Percentiles rank a stretch among this genome's conserved stretches.
Conservation (phyloP, 2,888 invertebrate species). For the Sthenelais limicola region DNA sequence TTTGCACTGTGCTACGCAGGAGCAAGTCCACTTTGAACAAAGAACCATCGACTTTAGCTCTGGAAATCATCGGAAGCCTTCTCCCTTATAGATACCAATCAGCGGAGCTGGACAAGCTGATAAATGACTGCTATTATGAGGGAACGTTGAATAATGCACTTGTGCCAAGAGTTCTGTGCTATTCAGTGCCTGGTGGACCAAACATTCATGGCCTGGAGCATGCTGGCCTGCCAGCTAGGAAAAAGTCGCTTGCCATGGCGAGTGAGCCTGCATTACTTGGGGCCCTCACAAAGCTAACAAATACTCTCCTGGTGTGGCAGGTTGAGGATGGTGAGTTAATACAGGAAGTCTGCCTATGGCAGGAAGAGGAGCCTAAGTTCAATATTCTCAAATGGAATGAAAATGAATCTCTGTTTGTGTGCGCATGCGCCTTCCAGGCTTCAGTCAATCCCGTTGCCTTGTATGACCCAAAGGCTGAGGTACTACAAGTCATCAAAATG, state of each 20-base stretch:
- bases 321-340: conserved; percentile 55
- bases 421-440: conserved; percentile 54
- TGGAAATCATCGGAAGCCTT: conserved; percentile 90
- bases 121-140: conserved; percentile 88
- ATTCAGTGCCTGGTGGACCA: conserved; percentile 35
- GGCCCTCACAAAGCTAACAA: conserved; percentile 50
- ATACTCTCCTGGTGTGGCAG: conserved; percentile 57
- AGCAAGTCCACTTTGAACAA: conserved; percentile 76
- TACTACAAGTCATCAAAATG: conserved; percentile 51
- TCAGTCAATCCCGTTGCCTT: conserved; percentile 54
- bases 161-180: conserved; percentile 39
- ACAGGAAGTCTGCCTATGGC: conserved; percentile 45
- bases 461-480: conserved; percentile 52
- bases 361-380: conserved; percentile 45
- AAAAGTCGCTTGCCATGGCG: conserved; percentile 50
- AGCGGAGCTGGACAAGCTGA: conserved; percentile 75
- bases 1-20: background rate
- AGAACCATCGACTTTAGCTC: conserved; percentile 93
- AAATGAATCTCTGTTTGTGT: conserved; percentile 50
- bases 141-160: conserved; percentile 79
- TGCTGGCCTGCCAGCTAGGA: conserved; percentile 73
- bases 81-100: conserved; percentile 80
- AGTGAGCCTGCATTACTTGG: conserved; percentile 53
- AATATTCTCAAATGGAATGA: conserved; percentile 53
- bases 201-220: conserved; percentile 38